Percentiles rank a stretch among this genome's conserved stretches.
These are phyloP conservation scores for Globodera rostochiensis DNA, from an alignment of 1,140 invertebrate species.

Conservation along the genomic window DNA sequence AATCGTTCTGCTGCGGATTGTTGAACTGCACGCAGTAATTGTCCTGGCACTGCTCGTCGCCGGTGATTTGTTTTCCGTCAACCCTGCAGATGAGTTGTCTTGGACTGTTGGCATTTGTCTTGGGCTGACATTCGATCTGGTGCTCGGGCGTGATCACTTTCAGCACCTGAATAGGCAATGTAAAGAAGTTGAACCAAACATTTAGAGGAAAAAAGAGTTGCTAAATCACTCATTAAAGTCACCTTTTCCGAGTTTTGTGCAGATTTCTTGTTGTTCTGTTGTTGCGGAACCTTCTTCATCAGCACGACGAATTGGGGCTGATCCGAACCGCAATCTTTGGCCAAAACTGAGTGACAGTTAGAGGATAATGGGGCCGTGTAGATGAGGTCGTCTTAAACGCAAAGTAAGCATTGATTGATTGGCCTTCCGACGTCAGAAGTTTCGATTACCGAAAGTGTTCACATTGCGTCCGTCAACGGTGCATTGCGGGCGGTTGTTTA, in stretches of 20 bases:
- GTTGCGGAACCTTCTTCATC: slow-evolving; percentile 36
- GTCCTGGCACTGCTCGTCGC: slow-evolving; percentile 15
- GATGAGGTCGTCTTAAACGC: slow-evolving; percentile 22
- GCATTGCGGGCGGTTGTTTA: slow-evolving; percentile 30
- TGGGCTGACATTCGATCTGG: slow-evolving; percentile 36
- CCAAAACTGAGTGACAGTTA: slow-evolving; percentile 41
- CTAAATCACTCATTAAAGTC: not conserved
- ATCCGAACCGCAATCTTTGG: slow-evolving; percentile 40
- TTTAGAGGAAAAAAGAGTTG: not conserved
- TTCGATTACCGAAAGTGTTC: slow-evolving; percentile 27
- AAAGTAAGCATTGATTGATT: slow-evolving; percentile 3
- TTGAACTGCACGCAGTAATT: slow-evolving; percentile 29
- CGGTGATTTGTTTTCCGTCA: slow-evolving; percentile 14
- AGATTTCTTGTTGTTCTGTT: slow-evolving; percentile 1
- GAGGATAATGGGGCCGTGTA: slow-evolving; percentile 24
- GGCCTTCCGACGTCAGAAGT: not conserved
- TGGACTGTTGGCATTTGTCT: slow-evolving; percentile 8
- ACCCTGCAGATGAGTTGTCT: slow-evolving; percentile 19
- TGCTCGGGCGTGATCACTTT: slow-evolving; percentile 40
- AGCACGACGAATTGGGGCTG: slow-evolving; percentile 42
- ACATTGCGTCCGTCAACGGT: slow-evolving; percentile 26
- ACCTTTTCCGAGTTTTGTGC: not conserved
- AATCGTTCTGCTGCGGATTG: slow-evolving; percentile 24
- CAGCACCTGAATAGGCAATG: slow-evolving; percentile 27
- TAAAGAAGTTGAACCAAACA: not conserved